Conservation (phyloP, 2,888 invertebrate genomes). For the Aphrophora alni region DNA sequence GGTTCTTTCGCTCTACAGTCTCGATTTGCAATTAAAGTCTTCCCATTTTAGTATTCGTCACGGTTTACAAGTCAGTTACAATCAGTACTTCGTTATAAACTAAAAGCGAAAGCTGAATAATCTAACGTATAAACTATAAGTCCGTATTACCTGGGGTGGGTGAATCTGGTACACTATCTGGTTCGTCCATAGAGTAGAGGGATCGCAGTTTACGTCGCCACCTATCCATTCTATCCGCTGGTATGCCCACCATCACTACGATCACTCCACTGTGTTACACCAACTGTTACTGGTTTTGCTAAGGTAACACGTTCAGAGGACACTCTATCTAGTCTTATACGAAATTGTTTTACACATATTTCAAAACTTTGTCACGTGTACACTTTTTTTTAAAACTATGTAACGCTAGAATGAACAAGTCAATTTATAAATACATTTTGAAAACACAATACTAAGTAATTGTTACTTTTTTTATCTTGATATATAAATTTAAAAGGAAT, state of each 20-base stretch:
- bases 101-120: too few relatives aligned
- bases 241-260: conserved; percentile 20
- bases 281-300: neutral
- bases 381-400: too few relatives aligned
- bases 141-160: neutral
- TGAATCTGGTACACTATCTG: neutral
- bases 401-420: too few relatives aligned
- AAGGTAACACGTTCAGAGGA: neutral
- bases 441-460: too few relatives aligned
- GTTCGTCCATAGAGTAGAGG: conserved; percentile 37
- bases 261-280: neutral
- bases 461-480: too few relatives aligned
- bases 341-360: neutral
- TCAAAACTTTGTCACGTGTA: neutral
- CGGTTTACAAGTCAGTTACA: too few relatives aligned
- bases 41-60: too few relatives aligned
- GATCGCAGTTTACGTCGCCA: conserved; percentile 30
- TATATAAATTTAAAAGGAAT: too few relatives aligned
- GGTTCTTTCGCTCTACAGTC: too few relatives aligned
- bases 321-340: neutral
- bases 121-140: neutral
- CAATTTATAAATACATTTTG: too few relatives aligned
- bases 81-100: too few relatives aligned
- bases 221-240: conserved; percentile 27
- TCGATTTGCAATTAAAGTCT: too few relatives aligned